Percentiles rank a stretch among this genome's conserved stretches.
phyloP scores from a whole-genome alignment of 1,140 invertebrate genomes.

The Micrasema minimum region DNA sequence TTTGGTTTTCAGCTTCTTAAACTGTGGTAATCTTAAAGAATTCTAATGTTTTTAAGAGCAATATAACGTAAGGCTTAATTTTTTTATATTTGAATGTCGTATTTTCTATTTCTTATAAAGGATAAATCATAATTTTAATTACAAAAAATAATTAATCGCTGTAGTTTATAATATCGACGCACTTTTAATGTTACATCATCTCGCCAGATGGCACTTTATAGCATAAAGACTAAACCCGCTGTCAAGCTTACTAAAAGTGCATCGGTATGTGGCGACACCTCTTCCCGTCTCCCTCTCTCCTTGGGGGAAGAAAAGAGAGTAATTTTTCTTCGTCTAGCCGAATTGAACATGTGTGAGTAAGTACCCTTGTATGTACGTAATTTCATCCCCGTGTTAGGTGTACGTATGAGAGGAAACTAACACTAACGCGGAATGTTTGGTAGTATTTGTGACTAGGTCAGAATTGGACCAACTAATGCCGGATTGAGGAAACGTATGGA shows the following conservation, averaged over 20 bases:
- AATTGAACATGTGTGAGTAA: background rate
- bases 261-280: conserved; percentile 26
- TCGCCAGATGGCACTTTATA: conserved; percentile 25
- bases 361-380: background rate
- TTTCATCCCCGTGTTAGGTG: background rate
- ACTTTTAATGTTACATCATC: background rate
- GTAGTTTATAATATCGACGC: conserved; percentile 4
- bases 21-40: no score
- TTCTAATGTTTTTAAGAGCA: no score
- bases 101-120: no score
- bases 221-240: conserved; percentile 23
- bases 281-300: conserved; percentile 8
- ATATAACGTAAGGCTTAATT: no score
- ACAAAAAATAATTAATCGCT: no score
- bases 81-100: no score
- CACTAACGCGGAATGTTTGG: background rate
- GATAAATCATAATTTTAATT: no score
- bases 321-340: conserved; percentile 34
- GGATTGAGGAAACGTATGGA: no score
- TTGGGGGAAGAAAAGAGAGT: background rate
- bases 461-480: background rate
- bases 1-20: no score
- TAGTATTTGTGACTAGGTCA: conserved; percentile 21
- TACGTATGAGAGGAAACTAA: background rate
- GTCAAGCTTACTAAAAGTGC: conserved; percentile 16